phyloP scores from a whole-genome alignment of 2,113 vertebrate species.

The Nyctereutes procyonoides region DNA sequence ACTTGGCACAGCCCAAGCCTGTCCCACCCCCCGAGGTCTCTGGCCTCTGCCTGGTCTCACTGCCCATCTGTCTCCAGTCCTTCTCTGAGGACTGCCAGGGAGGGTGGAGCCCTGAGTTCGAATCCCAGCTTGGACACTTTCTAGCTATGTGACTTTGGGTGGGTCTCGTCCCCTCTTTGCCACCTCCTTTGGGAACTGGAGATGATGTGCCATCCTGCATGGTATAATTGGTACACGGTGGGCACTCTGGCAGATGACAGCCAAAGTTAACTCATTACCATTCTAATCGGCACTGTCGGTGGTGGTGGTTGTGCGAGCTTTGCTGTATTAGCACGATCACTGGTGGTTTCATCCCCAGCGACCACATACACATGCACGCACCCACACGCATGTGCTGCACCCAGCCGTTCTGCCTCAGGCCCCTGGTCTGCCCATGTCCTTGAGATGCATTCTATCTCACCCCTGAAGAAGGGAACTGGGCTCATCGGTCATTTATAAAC shows the following conservation, averaged over 20 bases:
- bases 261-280: not conserved
- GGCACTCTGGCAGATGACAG: not conserved
- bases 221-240: not conserved
- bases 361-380: accelerated
- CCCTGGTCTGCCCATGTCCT: not conserved
- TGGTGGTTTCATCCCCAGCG: not conserved
- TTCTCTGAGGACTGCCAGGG: not conserved
- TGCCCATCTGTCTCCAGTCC: not conserved
- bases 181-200: not conserved
- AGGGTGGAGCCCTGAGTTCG: not conserved
- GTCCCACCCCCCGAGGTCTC: accelerated
- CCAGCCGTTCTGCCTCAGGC: not conserved
- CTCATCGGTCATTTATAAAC: too few species aligned
- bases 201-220: accelerated
- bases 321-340: not conserved
- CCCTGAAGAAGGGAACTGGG: not conserved
- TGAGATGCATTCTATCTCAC: too few species aligned
- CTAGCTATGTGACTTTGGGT: not conserved
- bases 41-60: not conserved
- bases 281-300: not conserved
- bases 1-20: not conserved
- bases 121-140: not conserved
- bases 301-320: not conserved
- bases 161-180: not conserved
- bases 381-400: accelerated